Evolutionary conservation across 2,797 vertebrate species (phyloP), one percentile per base, ranked within the genome.

Genomic region (Rousettus madagascariensis): DNA sequence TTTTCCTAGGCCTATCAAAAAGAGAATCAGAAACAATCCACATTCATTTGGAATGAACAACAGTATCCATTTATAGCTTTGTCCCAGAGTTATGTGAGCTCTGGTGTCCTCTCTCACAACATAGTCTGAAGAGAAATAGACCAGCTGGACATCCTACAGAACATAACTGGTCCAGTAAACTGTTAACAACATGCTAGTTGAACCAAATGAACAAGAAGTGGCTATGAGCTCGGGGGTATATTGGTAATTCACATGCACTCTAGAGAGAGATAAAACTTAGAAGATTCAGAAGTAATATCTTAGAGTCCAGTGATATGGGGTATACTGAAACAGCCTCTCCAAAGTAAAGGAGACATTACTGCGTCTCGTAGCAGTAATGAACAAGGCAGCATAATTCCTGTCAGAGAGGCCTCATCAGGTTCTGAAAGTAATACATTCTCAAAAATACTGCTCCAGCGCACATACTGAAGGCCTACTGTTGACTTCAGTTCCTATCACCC

Each of bases 1-100:
- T 86, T 69, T 93, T 61, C 69, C n/a, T 72, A 49, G n/a, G n/a
- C 38, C 30, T 68, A 16, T 96, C 49, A 36, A 86, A 92, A 83
- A n/a, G n/a, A 78, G 26, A 75, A 80, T 85, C 38, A 61, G 57
- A 93, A 93, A 88, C 26, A 84, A 85, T 55, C 80, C 24, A 75
- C 33, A 55, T 78, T 78, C 26, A 15, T 46, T 78, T 77, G 74
- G 63, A 66, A 46, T 38, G 6, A 30, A 8, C 11, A 59, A 77
- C 30, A 51, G 6, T 63, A 7, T 61, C 36, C 79, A 63, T 66
- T 86, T 85, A 69, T 8, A 79, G 51, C 53, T 49, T 87, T 65
- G 24, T 22, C 13, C 36, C 43, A 77, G 61, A 59, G 55, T 53
- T 86, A 24, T 38, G 43, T 75, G 69, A 77, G 53, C 74, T 85